phyloP scores from a whole-genome alignment of 2,113 vertebrate genomes.

The Melanerpes formicivorus region DNA sequence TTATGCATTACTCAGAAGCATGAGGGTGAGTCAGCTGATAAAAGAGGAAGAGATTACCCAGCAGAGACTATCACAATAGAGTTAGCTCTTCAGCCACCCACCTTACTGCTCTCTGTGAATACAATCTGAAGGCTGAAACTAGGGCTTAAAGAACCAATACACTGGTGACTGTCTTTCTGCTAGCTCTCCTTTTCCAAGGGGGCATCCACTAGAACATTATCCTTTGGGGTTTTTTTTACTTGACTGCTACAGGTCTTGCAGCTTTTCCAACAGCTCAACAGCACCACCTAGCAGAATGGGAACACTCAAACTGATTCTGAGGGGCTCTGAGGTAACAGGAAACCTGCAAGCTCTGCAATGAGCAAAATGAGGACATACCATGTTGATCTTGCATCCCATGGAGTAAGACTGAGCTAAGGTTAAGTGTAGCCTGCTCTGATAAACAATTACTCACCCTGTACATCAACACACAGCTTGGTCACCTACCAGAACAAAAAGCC shows the following conservation, averaged over 20 bases:
- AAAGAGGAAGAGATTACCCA: constrained; percentile 38
- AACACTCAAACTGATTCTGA: neutral
- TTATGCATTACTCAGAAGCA: constrained; percentile 36
- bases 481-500: neutral
- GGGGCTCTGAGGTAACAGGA: fast-evolving
- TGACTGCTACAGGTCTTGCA: neutral
- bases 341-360: neutral
- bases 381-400: neutral
- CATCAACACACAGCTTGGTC: neutral
- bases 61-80: neutral
- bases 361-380: neutral
- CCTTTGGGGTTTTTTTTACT: neutral
- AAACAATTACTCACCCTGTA: neutral
- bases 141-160: neutral
- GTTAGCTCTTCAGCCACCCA: neutral
- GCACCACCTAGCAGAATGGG: constrained; percentile 44
- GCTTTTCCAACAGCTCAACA: constrained; percentile 40
- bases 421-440: fast-evolving
- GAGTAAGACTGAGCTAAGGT: neutral
- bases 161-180: neutral
- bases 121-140: neutral
- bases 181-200: neutral
- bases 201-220: neutral
- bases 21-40: constrained; percentile 45
- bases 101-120: neutral